Evolutionary conservation across 2,797 vertebrate species (phyloP).

Genomic region (Steatocranus sp.): DNA sequence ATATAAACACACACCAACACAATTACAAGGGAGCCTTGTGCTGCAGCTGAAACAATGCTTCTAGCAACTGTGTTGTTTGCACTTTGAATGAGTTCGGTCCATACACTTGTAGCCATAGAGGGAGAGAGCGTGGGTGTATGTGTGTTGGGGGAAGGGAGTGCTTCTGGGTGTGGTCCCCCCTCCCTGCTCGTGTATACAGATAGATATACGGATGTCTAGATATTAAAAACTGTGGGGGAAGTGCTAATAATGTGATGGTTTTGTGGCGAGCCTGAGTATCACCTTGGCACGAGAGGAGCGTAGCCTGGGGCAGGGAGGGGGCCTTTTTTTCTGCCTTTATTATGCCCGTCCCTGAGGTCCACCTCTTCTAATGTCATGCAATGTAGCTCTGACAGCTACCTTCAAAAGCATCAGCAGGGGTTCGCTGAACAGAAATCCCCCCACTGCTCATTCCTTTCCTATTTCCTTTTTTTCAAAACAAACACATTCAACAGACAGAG

Average conservation of each 20-base stretch:
- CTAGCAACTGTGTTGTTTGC: constrained; percentile 49
- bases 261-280: constrained; percentile 16
- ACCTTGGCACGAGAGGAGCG: constrained; percentile 43
- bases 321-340: constrained; percentile 37
- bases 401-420: constrained; percentile 59
- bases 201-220: constrained; percentile 23
- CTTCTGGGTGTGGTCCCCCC: constrained; percentile 57
- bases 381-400: constrained; percentile 56
- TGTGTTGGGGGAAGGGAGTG: constrained; percentile 49
- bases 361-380: constrained; percentile 61
- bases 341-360: constrained; percentile 53
- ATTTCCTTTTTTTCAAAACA: not conserved
- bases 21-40: constrained; percentile 25
- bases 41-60: constrained; percentile 34
- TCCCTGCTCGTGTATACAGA: constrained; percentile 25
- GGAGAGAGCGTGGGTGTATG: constrained; percentile 1
- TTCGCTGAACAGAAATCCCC: constrained; percentile 33
- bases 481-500: constrained; percentile 1
- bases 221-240: constrained; percentile 44
- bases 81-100: constrained; percentile 46
- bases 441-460: not conserved
- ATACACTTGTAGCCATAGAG: constrained; percentile 1
- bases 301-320: constrained; percentile 33
- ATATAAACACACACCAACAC: constrained; percentile 25
- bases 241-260: constrained; percentile 46